Evolutionary conservation across 2,888 invertebrate species (phyloP), one percentile per base, ranked within the genome.

Genomic region (Nomada ferruginata): DNA sequence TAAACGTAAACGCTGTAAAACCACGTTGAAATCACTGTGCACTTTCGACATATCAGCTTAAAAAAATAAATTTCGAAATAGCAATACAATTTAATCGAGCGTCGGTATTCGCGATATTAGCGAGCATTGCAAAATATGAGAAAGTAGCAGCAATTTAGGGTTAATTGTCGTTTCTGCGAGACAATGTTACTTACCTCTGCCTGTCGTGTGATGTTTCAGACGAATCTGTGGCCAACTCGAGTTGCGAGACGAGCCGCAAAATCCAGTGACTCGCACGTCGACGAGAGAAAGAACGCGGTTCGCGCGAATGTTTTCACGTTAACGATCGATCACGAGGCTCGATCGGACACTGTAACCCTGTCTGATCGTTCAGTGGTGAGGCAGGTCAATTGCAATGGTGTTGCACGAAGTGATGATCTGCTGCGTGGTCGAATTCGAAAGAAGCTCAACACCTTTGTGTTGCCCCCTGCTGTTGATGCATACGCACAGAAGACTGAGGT

Each of bases 401-500:
- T 89, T 88, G 87, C 87, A 84, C 86, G 86, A 87, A 84, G 85
- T 84, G 85, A 83, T 84, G 82, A 76, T 83, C 87, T 84, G 87
- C 86, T 76, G 76, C 83, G 77, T 84, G 81, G 66, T 85, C 73
- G 82, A 84, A 76, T 82, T 73, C 59, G 55, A 83, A 87, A 71
- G 83, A 85, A 89, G 83, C 71, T 85, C 83, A 85, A 85, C 86
- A 71, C 76, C 76, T 69, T 83, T 80, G 74, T 82, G 82, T 78
- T 80, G 77, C 78, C 70, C 66, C 68, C 80, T 72, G 72, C 75
- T 80, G 66, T 84, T 70, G 83, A 85, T 84, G 81, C 72, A 83
- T 82, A 84, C 83, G 78, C 81, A 87, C 85, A 86, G 89, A 89
- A 90, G 90, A 90, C 89, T 89, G 90, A 91, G 89, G 87, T 89